Base-by-base conservation (phyloP, 1,140 invertebrate species). In the Cephus cinctus region DNA sequence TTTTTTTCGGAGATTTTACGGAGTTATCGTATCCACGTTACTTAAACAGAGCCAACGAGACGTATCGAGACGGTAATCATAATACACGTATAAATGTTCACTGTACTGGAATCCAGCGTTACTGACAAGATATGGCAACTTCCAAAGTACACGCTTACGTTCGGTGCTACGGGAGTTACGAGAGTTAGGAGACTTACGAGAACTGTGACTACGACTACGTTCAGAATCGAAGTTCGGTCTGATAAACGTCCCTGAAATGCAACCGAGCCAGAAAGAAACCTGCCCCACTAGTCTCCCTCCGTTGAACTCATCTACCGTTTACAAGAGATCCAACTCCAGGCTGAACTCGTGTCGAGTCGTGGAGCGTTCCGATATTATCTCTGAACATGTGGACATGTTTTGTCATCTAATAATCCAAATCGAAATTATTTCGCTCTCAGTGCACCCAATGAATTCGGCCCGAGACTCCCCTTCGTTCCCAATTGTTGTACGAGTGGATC, bases 31-130 rank as follows among this genome's bases (percentile, higher is more conserved):
- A n/a, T n/a, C n/a, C n/a, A n/a, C n/a, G n/a, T n/a, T 22, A 22
- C 51, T 47, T 56, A 44, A 68, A 36, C 54, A 54, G 59, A 69
- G 47, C 48, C 59, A 55, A 56, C 57, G 57, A 58, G 54, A 59
- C 53, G 56, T 67, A 71, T 69, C 65, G 62, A 65, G 57, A 43
- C 56, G 44, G 51, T 62, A 57, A 69, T 67, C 62, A 66, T 65
- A 71, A 69, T 71, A 67, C 58, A 66, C 59, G 63, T 61, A 61
- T 57, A 54, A 66, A 59, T 67, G 67, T 62, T 67, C 62, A 65
- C 32, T 51, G 59, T 61, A 61, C 57, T 52, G 59, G 65, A 71
- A 67, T 69, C 59, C 62, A 67, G 53, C 59, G 52, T 59, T 63
- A 55, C 59, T 55, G 65, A 66, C 67, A 66, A 62, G 52, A 59